Evolutionary conservation across 2,888 invertebrate species (phyloP).

Genomic region (Chymomyza procnemis): DNA sequence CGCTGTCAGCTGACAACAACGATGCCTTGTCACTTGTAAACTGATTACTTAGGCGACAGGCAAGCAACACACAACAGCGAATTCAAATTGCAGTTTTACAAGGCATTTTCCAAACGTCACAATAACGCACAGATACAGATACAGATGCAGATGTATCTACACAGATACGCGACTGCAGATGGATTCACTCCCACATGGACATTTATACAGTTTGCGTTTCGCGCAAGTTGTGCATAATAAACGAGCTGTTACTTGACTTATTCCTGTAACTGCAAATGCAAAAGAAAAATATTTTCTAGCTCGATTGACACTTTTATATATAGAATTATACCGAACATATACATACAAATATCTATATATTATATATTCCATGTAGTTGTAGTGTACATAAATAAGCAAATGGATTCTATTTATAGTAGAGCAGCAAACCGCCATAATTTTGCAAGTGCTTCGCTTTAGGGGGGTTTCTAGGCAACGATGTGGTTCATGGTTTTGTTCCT

Average conservation of each 20-base stretch:
- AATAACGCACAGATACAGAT: background rate
- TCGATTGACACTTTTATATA: background rate
- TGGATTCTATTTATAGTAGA: background rate
- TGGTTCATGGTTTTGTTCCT: too few relatives aligned
- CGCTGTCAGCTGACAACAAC: slow-evolving; percentile 28
- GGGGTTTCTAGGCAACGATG: too few relatives aligned
- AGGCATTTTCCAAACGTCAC: background rate
- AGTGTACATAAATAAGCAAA: too few relatives aligned
- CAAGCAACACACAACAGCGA: slow-evolving; percentile 3
- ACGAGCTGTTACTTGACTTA: slow-evolving; percentile 13
- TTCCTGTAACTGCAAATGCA: slow-evolving; percentile 8
- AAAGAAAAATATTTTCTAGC: background rate
- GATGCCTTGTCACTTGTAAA: slow-evolving; percentile 40
- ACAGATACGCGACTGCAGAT: background rate
- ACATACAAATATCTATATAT: too few relatives aligned
- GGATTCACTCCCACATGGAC: background rate
- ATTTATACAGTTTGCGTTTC: slow-evolving; percentile 15
- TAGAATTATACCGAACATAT: background rate
- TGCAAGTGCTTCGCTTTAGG: background rate
- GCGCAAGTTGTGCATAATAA: slow-evolving; percentile 36
- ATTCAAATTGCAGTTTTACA: background rate
- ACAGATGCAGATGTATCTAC: background rate
- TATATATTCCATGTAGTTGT: too few relatives aligned
- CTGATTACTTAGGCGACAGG: slow-evolving; percentile 51
- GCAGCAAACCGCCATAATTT: background rate